Conservation (phyloP, 2,888 invertebrate genomes). For the Arctia plantaginis region DNA sequence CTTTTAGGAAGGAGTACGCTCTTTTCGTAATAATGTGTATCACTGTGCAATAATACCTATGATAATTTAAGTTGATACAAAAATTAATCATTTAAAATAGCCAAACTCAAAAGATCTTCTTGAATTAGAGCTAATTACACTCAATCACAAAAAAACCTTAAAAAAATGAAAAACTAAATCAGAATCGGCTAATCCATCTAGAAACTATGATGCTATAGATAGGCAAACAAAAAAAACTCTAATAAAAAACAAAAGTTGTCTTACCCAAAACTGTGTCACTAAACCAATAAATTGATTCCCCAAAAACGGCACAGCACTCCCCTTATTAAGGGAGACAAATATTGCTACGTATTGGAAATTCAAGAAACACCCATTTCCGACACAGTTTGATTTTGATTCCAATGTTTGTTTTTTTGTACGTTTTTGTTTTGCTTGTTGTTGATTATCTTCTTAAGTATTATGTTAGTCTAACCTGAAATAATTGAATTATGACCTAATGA, state of each 20-base stretch:
- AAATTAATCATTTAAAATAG: no score
- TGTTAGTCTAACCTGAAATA: no score
- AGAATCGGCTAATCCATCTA: no score
- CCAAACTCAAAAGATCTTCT: not conserved
- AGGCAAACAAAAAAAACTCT: not conserved
- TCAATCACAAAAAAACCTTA: no score
- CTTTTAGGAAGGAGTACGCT: no score
- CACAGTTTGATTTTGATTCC: conserved; percentile 37
- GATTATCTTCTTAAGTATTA: not conserved
- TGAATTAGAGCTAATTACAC: no score
- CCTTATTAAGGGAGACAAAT: conserved; percentile 48
- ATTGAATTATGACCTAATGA: no score
- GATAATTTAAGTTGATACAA: not conserved
- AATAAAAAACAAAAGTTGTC: not conserved
- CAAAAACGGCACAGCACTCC: conserved; percentile 37
- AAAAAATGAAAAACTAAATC: no score
- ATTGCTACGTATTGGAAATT: conserved; percentile 46
- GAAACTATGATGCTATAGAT: not conserved
- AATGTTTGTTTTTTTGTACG: conserved; percentile 8
- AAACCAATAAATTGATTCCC: conserved; percentile 19
- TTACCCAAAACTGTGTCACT: conserved; percentile 17
- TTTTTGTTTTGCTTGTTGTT: not conserved
- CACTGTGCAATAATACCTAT: not conserved
- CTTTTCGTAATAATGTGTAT: no score
- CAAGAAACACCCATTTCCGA: conserved; percentile 54